phyloP scores from a whole-genome alignment of 1,140 invertebrate species.

The Lasioglossum albipes region DNA sequence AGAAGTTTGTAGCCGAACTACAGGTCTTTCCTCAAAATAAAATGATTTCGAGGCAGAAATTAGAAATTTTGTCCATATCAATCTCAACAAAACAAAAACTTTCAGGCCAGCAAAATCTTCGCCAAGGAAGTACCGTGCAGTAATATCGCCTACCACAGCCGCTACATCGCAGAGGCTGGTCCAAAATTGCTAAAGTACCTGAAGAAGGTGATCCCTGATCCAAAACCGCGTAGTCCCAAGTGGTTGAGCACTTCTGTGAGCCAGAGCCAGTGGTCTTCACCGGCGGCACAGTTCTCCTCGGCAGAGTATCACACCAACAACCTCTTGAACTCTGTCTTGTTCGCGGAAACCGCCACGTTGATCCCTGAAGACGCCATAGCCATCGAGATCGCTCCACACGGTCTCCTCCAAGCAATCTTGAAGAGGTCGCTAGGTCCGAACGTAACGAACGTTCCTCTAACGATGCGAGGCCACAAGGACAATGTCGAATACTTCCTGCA shows the following conservation, averaged over 20 bases:
- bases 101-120: slow-evolving; percentile 87
- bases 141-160: slow-evolving; percentile 88
- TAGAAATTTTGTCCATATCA: too few relatives aligned
- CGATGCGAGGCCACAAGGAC: slow-evolving; percentile 87
- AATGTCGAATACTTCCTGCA: slow-evolving; percentile 87
- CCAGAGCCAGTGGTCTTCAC: slow-evolving; percentile 87
- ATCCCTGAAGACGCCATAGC: slow-evolving; percentile 90
- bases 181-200: slow-evolving; percentile 87
- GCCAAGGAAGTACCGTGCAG: slow-evolving; percentile 85
- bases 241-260: slow-evolving; percentile 95
- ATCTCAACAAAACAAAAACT: not conserved
- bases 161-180: slow-evolving; percentile 84
- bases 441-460: slow-evolving; percentile 88
- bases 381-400: slow-evolving; percentile 92
- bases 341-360: slow-evolving; percentile 89
- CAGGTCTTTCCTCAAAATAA: slow-evolving; percentile 68
- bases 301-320: slow-evolving; percentile 97
- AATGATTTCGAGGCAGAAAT: too few relatives aligned
- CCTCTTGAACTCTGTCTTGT: slow-evolving; percentile 90
- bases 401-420: slow-evolving; percentile 85
- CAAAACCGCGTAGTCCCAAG: slow-evolving; percentile 85
- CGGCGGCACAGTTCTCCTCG: slow-evolving; percentile 86
- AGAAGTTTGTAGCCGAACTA: slow-evolving; percentile 73
- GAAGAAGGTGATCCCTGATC: slow-evolving; percentile 85
- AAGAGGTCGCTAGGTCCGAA: slow-evolving; percentile 81